A percentile compares a stretch with the other conserved stretches of the same genome.
Evolutionary conservation across 2,888 invertebrate species (phyloP).

Genomic region (Ophion obscuratus): DNA sequence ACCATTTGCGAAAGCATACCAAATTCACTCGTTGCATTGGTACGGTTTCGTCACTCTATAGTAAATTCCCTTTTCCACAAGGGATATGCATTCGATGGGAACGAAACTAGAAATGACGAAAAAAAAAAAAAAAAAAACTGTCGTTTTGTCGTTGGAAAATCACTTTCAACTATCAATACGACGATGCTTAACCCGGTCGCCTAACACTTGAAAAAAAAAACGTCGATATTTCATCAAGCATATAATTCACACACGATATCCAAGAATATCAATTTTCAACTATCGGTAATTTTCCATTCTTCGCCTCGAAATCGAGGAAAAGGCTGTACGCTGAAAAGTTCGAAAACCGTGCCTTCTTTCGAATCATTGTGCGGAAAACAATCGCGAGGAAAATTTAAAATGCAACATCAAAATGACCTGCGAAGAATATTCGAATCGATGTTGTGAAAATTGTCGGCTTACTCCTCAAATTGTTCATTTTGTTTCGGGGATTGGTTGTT

Average conservation of each 20-base stretch:
- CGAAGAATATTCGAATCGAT: background rate
- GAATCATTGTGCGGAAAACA: background rate
- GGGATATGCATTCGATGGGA: slow-evolving; percentile 6
- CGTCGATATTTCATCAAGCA: background rate
- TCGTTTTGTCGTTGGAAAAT: slow-evolving; percentile 1
- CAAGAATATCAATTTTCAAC: slow-evolving; percentile 3
- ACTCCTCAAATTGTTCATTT: background rate
- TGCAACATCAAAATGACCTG: background rate
- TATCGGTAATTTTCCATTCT: background rate
- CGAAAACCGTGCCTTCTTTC: background rate
- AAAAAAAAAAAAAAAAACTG: background rate
- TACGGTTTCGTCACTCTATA: background rate
- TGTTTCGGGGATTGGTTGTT: background rate
- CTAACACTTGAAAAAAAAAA: background rate
- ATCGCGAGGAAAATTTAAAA: background rate
- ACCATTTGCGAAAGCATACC: slow-evolving; percentile 8
- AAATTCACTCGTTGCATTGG: slow-evolving; percentile 15
- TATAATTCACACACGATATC: background rate
- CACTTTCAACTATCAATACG: slow-evolving; percentile 23
- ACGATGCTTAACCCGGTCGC: slow-evolving; percentile 8
- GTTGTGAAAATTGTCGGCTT: background rate
- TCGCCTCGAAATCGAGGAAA: background rate
- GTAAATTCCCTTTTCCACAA: slow-evolving; percentile 1
- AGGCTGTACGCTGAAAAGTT: background rate
- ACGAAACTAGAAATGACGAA: background rate